Conservation (phyloP, 2,113 vertebrate genomes). For the Cinclus cinclus region DNA sequence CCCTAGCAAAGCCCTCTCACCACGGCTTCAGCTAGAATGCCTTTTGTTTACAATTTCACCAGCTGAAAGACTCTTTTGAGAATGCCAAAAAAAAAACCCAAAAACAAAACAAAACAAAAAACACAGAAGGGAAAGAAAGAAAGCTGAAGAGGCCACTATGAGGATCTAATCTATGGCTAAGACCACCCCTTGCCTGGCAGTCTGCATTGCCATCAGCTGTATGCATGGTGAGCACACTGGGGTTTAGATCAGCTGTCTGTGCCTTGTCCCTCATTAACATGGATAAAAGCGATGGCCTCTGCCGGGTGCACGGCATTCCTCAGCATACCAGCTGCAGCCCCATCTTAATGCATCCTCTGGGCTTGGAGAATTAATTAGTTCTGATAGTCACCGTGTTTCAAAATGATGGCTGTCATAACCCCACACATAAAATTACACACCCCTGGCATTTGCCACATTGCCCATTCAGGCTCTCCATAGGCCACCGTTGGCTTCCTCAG, state of each 20-base stretch:
- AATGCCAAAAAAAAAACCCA: slow-evolving; percentile 20
- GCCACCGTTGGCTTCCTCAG: neutral
- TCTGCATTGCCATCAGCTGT: slow-evolving; percentile 69
- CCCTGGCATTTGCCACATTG: slow-evolving; percentile 22
- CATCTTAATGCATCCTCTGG: slow-evolving; percentile 23
- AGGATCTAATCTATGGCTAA: slow-evolving; percentile 69
- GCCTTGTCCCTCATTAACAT: slow-evolving; percentile 66
- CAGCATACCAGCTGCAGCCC: slow-evolving; percentile 70
- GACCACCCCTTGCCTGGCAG: slow-evolving; percentile 68
- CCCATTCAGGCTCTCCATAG: slow-evolving; percentile 7
- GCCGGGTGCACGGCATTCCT: slow-evolving; percentile 55
- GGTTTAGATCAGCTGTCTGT: slow-evolving; percentile 36
- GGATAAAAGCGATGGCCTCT: slow-evolving; percentile 43
- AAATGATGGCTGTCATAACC: slow-evolving; percentile 57
- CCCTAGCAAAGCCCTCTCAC: slow-evolving; percentile 4
- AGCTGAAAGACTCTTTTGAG: slow-evolving; percentile 74
- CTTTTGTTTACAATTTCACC: slow-evolving; percentile 73
- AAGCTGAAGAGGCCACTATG: slow-evolving; percentile 68
- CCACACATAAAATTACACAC: slow-evolving; percentile 48
- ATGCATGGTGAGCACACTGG: neutral
- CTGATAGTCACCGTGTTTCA: slow-evolving; percentile 40
- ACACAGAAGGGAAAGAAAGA: neutral
- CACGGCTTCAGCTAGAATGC: slow-evolving; percentile 32
- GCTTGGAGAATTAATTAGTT: slow-evolving; percentile 68
- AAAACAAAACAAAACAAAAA: neutral